Percentiles rank a stretch among this genome's conserved stretches.
These are phyloP conservation scores for Drosophila diplacantha DNA, from an alignment of 2,888 invertebrate genomes.

Conservation along the genomic window DNA sequence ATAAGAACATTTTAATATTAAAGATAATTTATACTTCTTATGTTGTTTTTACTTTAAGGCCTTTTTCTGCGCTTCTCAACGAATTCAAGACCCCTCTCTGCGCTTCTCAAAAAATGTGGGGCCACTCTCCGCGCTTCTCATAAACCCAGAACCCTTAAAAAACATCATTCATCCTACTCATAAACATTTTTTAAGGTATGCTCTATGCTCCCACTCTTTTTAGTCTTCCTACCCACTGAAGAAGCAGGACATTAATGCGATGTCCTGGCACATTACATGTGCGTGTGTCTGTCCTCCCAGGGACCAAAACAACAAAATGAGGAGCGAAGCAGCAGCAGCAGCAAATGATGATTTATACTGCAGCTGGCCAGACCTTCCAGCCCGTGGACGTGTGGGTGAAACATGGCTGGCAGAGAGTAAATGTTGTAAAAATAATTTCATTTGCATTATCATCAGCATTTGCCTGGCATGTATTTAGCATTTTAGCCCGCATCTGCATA, in stretches of 20 bases:
- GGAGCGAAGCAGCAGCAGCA: conserved; percentile 16
- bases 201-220: not conserved
- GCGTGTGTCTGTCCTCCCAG: conserved; percentile 9
- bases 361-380: conserved; percentile 24
- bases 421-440: conserved; percentile 58
- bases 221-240: conserved; percentile 16
- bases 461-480: conserved; percentile 46
- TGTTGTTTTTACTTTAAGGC: not conserved
- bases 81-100: not conserved
- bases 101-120: not conserved
- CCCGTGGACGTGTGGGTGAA: conserved; percentile 5
- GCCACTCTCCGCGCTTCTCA: conserved; percentile 1
- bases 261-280: conserved; percentile 46
- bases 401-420: conserved; percentile 27
- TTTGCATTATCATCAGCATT: conserved; percentile 51
- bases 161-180: not conserved
- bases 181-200: not conserved
- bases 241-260: conserved; percentile 43
- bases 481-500: conserved; percentile 26
- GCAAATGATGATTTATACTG: conserved; percentile 71
- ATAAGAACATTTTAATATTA: not conserved
- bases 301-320: conserved; percentile 18
- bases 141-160: not conserved
- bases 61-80: not conserved
- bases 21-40: not conserved